These are phyloP conservation scores for Rhizoglyphus robini DNA, from an alignment of 1,140 invertebrate species.

Conservation along the genomic window DNA sequence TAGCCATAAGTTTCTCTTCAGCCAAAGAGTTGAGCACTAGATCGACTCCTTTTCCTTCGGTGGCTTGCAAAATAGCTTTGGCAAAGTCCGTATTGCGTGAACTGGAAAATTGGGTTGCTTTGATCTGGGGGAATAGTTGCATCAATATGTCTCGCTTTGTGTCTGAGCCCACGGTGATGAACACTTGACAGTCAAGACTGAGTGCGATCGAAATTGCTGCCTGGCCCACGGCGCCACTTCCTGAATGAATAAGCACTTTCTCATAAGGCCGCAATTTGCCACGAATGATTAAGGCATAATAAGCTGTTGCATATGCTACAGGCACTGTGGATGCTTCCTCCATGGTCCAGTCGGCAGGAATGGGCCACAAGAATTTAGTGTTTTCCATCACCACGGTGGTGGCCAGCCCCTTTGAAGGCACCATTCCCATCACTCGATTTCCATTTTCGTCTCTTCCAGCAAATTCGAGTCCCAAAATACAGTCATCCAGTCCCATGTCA, in stretches of 20 bases:
- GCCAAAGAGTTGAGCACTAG: constrained; percentile 50
- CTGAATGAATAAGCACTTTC: constrained; percentile 78
- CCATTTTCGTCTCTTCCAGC: constrained; percentile 54
- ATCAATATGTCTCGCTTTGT: constrained; percentile 79
- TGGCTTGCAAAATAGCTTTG: constrained; percentile 59
- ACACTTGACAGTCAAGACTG: constrained; percentile 66
- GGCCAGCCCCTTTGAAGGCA: constrained; percentile 73
- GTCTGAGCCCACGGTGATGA: constrained; percentile 64
- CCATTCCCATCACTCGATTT: constrained; percentile 77
- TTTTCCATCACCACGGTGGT: constrained; percentile 64
- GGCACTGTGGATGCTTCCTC: constrained; percentile 86
- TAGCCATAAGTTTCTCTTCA: constrained; percentile 47
- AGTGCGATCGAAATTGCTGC: constrained; percentile 84
- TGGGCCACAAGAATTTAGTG: constrained; percentile 67
- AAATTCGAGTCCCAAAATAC: constrained; percentile 61
- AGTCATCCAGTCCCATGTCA: constrained; percentile 23
- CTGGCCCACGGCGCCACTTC: constrained; percentile 90
- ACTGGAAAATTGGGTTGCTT: constrained; percentile 62
- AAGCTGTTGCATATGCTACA: constrained; percentile 69
- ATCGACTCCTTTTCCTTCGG: constrained; percentile 53
- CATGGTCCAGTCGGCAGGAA: constrained; percentile 72
- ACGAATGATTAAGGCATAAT: constrained; percentile 50
- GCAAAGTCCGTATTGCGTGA: constrained; percentile 83
- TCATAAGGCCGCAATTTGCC: constrained; percentile 68
- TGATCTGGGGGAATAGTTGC: constrained; percentile 37